Percentiles rank a stretch among this genome's conserved stretches.
Conservation (phyloP, 2,888 invertebrate species). For the Norana najaformis region DNA sequence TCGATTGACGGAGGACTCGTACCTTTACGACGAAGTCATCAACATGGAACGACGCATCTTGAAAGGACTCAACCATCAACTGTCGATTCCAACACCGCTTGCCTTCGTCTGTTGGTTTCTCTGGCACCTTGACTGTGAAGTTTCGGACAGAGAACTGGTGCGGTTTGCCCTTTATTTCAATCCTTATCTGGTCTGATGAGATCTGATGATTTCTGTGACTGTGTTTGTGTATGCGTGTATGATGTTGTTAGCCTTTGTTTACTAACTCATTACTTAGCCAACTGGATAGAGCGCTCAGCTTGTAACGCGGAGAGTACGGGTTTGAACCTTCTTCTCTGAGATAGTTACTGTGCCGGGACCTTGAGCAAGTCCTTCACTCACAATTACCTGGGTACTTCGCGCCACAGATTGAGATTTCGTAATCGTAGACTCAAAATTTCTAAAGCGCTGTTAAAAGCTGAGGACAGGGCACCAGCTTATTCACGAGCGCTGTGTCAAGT, state of each 20-base stretch:
- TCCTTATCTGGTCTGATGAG: background rate
- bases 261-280: too few species aligned
- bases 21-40: background rate
- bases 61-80: background rate
- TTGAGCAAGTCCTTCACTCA: background rate
- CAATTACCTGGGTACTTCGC: too few species aligned
- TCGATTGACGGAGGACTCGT: conserved; percentile 24
- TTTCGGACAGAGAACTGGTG: conserved; percentile 8
- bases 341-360: background rate
- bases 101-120: background rate
- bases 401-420: too few species aligned
- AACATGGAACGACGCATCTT: conserved; percentile 16
- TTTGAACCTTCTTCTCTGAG: background rate
- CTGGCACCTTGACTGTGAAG: background rate
- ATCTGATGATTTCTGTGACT: background rate
- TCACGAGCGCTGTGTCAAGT: too few species aligned
- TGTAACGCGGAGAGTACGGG: background rate
- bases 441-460: too few species aligned
- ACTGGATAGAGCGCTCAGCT: background rate
- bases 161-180: background rate
- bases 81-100: background rate
- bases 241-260: too few species aligned
- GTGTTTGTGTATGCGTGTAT: too few species aligned
- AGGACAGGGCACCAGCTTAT: too few species aligned
- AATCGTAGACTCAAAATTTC: too few species aligned